These are phyloP conservation scores for Xiphophorus maculatus DNA, from an alignment of 2,113 vertebrate genomes.

Conservation along the genomic window DNA sequence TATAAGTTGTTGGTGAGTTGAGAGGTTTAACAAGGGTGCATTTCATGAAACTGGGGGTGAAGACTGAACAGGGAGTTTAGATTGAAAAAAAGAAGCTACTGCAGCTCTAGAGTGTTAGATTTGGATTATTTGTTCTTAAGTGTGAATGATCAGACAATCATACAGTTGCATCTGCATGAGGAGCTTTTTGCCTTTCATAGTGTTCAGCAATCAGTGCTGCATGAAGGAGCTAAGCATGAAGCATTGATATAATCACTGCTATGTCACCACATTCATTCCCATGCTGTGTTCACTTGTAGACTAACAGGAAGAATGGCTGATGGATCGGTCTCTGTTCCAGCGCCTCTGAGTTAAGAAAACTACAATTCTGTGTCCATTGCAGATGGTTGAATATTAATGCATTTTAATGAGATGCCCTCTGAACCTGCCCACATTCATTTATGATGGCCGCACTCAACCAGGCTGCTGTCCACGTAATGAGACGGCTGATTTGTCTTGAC, in stretches of 20 bases:
- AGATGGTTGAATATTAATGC: conserved; percentile 46
- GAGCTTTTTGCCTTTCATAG: conserved; percentile 8
- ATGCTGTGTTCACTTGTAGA: neutral
- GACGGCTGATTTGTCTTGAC: conserved; percentile 28
- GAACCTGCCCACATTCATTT: conserved; percentile 54
- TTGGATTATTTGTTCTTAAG: conserved; percentile 11
- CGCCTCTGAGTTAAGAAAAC: conserved; percentile 19
- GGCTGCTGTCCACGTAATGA: conserved; percentile 40
- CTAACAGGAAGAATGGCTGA: conserved; percentile 2
- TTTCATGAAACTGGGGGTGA: conserved; percentile 15
- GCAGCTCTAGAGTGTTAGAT: neutral
- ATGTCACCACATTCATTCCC: neutral
- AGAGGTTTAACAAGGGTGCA: conserved; percentile 3
- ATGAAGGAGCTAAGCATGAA: conserved; percentile 15
- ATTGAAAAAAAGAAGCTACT: conserved; percentile 3
- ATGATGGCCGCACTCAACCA: conserved; percentile 25
- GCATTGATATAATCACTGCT: conserved; percentile 10
- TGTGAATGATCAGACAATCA: conserved; percentile 17
- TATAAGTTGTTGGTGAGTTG: conserved; percentile 16
- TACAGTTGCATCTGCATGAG: neutral
- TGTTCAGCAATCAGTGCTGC: conserved; percentile 24
- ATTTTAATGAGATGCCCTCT: conserved; percentile 67
- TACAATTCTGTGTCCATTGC: conserved; percentile 10
- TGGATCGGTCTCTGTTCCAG: conserved; percentile 1
- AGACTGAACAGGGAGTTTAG: neutral